A percentile compares a stretch with the other conserved stretches of the same genome.
phyloP scores from a whole-genome alignment of 2,113 vertebrate genomes.

The Ictalurus furcatus region DNA sequence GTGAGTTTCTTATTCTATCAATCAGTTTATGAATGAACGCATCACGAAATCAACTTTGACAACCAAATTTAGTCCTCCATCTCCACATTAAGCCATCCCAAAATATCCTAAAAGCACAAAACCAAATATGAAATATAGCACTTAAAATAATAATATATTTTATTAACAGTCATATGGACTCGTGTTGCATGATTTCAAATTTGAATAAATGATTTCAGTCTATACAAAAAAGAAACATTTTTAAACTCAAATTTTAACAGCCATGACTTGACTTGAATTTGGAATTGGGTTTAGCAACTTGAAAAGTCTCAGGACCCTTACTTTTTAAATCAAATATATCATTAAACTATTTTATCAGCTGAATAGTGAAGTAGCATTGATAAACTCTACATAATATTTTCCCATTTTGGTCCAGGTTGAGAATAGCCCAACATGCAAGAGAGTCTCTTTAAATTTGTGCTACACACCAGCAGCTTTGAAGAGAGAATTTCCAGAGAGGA shows the following conservation, averaged over 20 bases:
- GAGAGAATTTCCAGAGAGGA: neutral
- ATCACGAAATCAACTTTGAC: neutral
- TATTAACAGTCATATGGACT: neutral
- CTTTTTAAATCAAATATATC: neutral
- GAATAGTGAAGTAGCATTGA: neutral
- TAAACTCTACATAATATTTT: neutral
- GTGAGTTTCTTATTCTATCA: neutral
- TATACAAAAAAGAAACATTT: neutral
- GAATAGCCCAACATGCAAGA: neutral
- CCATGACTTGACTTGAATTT: neutral
- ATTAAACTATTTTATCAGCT: neutral
- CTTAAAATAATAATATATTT: neutral
- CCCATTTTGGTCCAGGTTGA: neutral
- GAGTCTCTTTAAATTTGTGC: neutral
- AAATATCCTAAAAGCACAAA: neutral
- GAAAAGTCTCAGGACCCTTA: neutral
- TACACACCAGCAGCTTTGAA: neutral
- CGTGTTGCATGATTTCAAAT: neutral
- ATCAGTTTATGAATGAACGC: neutral
- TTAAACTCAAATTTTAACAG: neutral
- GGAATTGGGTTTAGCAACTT: neutral
- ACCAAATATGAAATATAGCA: neutral
- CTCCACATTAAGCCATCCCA: neutral
- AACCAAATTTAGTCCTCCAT: neutral
- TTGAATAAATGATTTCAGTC: neutral